Conservation (phyloP, 2,888 invertebrate genomes). For the Cerceris ruficornis region DNA sequence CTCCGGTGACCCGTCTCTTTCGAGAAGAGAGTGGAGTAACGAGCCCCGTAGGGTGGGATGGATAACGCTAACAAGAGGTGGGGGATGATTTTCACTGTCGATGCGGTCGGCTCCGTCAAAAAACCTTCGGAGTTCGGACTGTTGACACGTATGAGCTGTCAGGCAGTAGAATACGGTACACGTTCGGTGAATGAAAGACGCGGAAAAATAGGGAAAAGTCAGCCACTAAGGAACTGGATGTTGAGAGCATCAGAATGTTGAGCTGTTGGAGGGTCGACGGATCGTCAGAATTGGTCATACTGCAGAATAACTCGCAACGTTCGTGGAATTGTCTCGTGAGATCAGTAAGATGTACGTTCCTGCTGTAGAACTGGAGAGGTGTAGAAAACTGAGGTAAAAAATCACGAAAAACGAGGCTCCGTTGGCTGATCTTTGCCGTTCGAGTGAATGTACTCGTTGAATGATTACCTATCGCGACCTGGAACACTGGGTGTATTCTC, state of each 20-base stretch:
- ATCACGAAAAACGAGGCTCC: neutral
- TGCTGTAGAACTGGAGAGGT: constrained; percentile 51
- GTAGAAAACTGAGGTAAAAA: constrained; percentile 3
- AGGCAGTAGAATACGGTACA: neutral
- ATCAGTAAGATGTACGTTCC: constrained; percentile 41
- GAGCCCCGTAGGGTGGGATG: constrained; percentile 10
- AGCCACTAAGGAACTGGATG: neutral
- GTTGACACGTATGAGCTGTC: constrained; percentile 51
- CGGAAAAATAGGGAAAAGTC: constrained; percentile 5
- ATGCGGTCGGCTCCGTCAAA: constrained; percentile 58
- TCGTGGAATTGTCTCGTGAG: constrained; percentile 52
- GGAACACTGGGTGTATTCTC: neutral
- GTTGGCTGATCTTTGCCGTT: neutral
- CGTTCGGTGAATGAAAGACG: neutral
- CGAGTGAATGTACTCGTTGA: neutral
- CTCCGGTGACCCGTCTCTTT: constrained; percentile 50
- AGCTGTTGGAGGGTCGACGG: neutral
- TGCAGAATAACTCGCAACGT: constrained; percentile 6
- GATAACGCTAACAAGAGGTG: neutral
- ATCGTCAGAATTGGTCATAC: constrained; percentile 10
- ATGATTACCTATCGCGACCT: neutral
- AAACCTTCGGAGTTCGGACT: constrained; percentile 57
- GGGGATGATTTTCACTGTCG: constrained; percentile 61
- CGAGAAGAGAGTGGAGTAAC: constrained; percentile 28
- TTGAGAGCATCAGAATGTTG: constrained; percentile 27